phyloP scores from a whole-genome alignment of 2,888 invertebrate species.

The Eutolmus rufibarbis region DNA sequence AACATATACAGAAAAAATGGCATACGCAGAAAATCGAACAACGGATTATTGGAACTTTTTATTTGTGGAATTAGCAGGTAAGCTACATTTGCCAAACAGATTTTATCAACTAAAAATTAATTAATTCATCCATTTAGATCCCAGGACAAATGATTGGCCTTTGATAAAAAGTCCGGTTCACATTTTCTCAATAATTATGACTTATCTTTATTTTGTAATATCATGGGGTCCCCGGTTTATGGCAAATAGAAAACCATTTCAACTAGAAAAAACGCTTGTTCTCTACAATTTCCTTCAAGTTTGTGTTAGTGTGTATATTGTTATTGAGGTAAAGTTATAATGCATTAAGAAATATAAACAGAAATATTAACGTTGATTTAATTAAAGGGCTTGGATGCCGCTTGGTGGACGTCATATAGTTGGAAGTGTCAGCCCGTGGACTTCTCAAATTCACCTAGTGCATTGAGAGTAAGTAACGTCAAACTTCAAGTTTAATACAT shows the following conservation, averaged over 20 bases:
- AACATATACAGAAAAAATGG: conserved; percentile 58
- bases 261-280: conserved; percentile 79
- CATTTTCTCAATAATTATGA: conserved; percentile 70
- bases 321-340: conserved; percentile 61
- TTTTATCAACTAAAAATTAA: not conserved
- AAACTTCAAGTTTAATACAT: not conserved
- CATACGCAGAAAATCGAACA: conserved; percentile 70
- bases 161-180: conserved; percentile 76
- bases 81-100: conserved; percentile 35
- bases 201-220: conserved; percentile 76
- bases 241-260: conserved; percentile 84
- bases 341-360: not conserved
- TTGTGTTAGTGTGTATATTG: conserved; percentile 79
- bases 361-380: not conserved
- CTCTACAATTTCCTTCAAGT: conserved; percentile 91
- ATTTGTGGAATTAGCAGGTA: conserved; percentile 74
- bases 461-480: conserved; percentile 73
- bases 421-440: conserved; percentile 94
- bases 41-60: conserved; percentile 70
- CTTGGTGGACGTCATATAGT: conserved; percentile 84
- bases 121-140: conserved; percentile 63
- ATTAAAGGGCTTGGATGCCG: conserved; percentile 74
- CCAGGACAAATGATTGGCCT: conserved; percentile 70
- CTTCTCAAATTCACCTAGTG: conserved; percentile 76
- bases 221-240: conserved; percentile 87